Conservation (phyloP, 2,113 vertebrate species). For the Nothocercus nigrocapillus region DNA sequence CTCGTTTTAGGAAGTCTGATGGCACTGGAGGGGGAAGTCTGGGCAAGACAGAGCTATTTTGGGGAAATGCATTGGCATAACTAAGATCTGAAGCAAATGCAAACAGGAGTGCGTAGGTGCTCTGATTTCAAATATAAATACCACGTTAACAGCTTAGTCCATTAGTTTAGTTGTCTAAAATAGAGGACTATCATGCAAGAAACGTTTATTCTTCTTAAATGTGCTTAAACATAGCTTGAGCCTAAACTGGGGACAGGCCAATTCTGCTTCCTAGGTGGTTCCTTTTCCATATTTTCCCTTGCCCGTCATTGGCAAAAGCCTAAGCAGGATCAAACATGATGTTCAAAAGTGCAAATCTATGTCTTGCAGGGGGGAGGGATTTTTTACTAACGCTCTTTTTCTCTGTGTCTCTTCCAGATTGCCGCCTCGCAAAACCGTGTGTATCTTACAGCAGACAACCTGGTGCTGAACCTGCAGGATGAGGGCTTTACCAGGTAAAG, state of each 20-base stretch:
- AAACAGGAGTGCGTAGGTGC: neutral
- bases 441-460: conserved; percentile 91
- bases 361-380: neutral
- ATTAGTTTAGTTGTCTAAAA: neutral
- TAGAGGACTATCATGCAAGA: neutral
- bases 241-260: neutral
- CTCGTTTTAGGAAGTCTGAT: conserved; percentile 67
- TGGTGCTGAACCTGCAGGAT: conserved; percentile 92
- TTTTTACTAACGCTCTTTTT: neutral
- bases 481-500: conserved; percentile 86
- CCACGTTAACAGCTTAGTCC: neutral
- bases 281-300: neutral
- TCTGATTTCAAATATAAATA: neutral
- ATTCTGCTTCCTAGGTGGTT: neutral
- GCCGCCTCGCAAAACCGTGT: conserved; percentile 91
- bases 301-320: conserved; percentile 81
- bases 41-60: neutral
- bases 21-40: conserved; percentile 1
- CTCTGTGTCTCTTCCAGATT: conserved; percentile 75
- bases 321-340: conserved; percentile 73
- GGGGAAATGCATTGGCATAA: neutral
- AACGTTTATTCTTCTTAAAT: neutral
- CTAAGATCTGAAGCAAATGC: neutral
- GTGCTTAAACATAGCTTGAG: neutral
- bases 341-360: neutral